Evolutionary conservation across 1,140 invertebrate genomes (phyloP), one percentile per base, ranked within the genome.

Genomic region (Bursaphelenchus mucronatus): DNA sequence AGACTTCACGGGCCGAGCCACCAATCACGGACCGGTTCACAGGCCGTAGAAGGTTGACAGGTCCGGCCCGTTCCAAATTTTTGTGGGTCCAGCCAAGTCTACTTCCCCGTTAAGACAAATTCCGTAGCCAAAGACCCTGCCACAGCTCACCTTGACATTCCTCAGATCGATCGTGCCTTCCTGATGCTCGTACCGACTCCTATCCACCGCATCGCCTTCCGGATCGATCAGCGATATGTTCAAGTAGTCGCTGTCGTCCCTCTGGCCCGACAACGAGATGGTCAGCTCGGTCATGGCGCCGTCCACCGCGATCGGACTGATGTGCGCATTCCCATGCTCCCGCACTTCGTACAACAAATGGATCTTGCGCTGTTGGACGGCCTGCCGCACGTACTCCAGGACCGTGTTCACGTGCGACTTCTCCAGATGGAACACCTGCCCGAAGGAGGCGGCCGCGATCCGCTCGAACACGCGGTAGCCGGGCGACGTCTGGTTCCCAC

Each of bases 361-460:
- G 43, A 75, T 54, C 17, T 69, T 69, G 5, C 69, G 69, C 62
- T 76, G 76, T 52, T 54, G 52, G 3, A 79, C 67, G 10, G 76
- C 54, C 41, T 78, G 66, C 21, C 69, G 66, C 7, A 76, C 76
- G 49, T 80, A 76, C 56, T 76, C 76, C 7, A 79, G 68, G 19
- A 85, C 88, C 82, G 88, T 85, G 66, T 88, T 86, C 4, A 89
- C 88, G 75, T 88, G 87, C 46, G 84, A 85, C 79, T 89, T 89
- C 61, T 87, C 85, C 43, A 89, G 78, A 75, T 88, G 84, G 74
- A 88, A 89, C 15, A 89, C 86, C 78, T 89, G 88, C 13, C 88
- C 88, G 41, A 87, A 87, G 69, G 88, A 89, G 8, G 87, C 87
- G 0, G 87, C 85, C 0, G 88, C 88, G 57, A 90, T 88, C 69